A percentile compares a stretch with the other conserved stretches of the same genome.
Conservation (phyloP, 1,140 invertebrate genomes). For the Stratiolaelaps scimitus region DNA sequence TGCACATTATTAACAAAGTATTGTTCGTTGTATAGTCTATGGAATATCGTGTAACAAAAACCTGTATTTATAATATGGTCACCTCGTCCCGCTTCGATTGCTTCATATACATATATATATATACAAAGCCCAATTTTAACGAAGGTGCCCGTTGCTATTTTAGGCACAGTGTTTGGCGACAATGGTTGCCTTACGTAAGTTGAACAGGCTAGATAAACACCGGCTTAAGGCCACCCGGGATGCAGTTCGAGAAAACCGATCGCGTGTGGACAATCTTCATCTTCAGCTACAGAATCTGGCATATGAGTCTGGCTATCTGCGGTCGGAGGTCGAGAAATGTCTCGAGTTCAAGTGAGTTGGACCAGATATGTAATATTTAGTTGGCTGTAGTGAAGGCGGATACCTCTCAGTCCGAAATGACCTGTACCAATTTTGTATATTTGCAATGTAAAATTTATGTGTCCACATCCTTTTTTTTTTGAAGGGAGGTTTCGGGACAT, state of each 20-base stretch:
- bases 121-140: neutral
- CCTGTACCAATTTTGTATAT: too few relatives aligned
- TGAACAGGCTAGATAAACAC: constrained; percentile 80
- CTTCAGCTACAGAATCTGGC: constrained; percentile 83
- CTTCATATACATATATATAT: too few relatives aligned
- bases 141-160: too few relatives aligned
- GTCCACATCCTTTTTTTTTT: neutral
- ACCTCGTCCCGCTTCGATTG: too few relatives aligned
- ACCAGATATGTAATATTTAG: neutral
- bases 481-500: neutral
- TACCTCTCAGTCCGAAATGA: too few relatives aligned
- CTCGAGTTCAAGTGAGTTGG: constrained; percentile 65
- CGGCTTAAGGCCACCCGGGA: constrained; percentile 65
- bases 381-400: too few relatives aligned
- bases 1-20: too few relatives aligned
- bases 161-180: constrained; percentile 2
- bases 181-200: constrained; percentile 54
- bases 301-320: constrained; percentile 82
- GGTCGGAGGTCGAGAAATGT: constrained; percentile 85
- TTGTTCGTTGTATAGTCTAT: too few relatives aligned
- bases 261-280: constrained; percentile 65
- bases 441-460: neutral
- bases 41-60: neutral
- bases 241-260: constrained; percentile 42
- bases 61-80: neutral